These are phyloP conservation scores for Progne subis DNA, from an alignment of 2,113 vertebrate genomes.

Conservation along the genomic window DNA sequence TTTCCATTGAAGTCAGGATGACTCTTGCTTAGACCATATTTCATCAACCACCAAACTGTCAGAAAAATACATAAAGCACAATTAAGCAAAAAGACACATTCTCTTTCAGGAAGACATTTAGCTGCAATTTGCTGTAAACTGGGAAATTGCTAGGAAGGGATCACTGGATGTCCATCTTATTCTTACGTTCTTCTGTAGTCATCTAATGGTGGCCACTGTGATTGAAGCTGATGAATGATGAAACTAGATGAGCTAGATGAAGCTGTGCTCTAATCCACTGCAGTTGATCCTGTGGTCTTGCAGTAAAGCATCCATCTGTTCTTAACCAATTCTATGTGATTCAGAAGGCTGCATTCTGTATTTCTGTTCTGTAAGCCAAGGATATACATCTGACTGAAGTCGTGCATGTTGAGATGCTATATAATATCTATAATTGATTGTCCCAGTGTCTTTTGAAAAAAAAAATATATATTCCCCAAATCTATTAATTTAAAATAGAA, in stretches of 20 bases:
- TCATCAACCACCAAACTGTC: background rate
- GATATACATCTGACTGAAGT: background rate
- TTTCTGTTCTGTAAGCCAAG: background rate
- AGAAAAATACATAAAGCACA: background rate
- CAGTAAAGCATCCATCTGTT: background rate
- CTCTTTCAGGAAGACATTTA: background rate
- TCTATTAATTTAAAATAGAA: background rate
- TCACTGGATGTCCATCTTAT: background rate
- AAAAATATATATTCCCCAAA: background rate
- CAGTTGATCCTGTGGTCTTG: background rate
- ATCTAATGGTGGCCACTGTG: background rate
- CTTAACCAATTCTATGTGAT: background rate
- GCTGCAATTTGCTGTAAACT: background rate
- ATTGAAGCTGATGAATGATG: background rate
- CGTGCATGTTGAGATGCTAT: accelerated
- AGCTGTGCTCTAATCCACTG: background rate
- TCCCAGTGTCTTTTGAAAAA: background rate
- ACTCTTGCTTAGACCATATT: background rate
- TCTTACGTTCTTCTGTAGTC: background rate
- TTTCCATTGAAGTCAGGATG: background rate
- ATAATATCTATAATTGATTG: background rate
- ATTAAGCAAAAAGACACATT: background rate
- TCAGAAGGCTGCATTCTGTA: background rate
- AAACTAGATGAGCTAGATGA: background rate
- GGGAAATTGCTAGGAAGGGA: background rate